Percentiles rank a stretch among this genome's conserved stretches.
phyloP scores from a whole-genome alignment of 2,797 vertebrate genomes.

The Phaenicophaeus curvirostris region DNA sequence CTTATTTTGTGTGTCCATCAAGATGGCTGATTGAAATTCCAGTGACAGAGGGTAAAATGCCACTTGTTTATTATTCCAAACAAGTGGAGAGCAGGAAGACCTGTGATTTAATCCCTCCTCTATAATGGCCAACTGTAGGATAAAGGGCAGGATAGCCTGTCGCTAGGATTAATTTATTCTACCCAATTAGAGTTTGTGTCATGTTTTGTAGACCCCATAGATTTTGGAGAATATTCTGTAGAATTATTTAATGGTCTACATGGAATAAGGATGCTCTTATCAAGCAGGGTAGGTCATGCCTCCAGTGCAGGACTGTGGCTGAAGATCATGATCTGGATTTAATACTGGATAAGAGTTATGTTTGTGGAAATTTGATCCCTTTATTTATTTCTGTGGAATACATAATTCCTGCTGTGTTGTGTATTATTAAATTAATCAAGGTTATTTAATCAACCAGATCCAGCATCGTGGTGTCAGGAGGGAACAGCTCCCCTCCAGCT shows the following conservation, averaged over 20 bases:
- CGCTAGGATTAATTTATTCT: neutral
- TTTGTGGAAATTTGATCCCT: neutral
- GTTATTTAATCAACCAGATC: neutral
- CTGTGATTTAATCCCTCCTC: neutral
- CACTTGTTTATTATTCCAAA: neutral
- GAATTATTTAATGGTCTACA: neutral
- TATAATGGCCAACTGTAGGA: neutral
- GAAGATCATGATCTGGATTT: neutral
- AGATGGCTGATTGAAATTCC: constrained; percentile 1
- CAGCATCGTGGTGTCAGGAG: neutral
- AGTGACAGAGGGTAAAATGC: neutral
- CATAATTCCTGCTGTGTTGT: neutral
- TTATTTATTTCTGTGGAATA: neutral
- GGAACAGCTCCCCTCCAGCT: neutral
- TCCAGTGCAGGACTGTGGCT: neutral
- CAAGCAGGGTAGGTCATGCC: neutral
- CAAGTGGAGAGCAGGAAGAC: neutral
- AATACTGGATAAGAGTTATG: neutral
- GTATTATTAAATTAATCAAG: neutral
- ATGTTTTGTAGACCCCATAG: neutral
- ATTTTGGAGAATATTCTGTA: neutral
- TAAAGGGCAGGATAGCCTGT: neutral
- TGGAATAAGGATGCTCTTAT: neutral
- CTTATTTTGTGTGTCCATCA: neutral
- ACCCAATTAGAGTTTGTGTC: neutral